Base-by-base conservation (phyloP, 2,888 invertebrate genomes). In the Mesodorylaimus sp. region DNA sequence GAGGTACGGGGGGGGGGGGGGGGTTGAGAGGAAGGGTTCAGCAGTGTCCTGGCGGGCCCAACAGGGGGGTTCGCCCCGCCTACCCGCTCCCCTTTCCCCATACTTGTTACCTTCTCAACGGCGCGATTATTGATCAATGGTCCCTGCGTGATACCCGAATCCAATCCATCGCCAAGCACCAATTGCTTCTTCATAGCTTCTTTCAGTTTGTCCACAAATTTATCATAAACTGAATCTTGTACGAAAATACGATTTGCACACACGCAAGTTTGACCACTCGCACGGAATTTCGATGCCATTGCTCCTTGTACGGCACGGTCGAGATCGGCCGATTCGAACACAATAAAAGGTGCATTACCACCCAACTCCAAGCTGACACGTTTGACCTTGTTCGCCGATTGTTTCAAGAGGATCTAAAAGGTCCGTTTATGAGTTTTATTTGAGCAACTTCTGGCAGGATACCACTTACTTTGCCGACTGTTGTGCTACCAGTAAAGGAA, bases 301-400 rank as follows among this genome's bases (percentile, higher is more conserved):
- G 53, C 38, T 2, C 69, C 71, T 46, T 59, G 74, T 1, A 89
- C 78, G 1, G 95, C 91, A 60, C 77, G 74, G 53, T 83, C 79
- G 24, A 97, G 61, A 68, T 95, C 78, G 1, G 95, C 95, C 53
- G 81, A 80, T 51, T 86, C 76, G 63, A 95, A 95, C 3, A 99
- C 86, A 60, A 99, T 87, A 62, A 91, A 91, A 0, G 97, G 91
- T 1, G 95, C 95, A 74, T 97, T 97, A 5, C 97, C 97, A 32
- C 97, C 97, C 47, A 99, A 73, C 69, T 99, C 97, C 54, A 99
- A 73, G n/a, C 82, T 78, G 3, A 93, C 74, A 53, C 83, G 75
- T 69, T 97, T 97, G 45, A 97, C 77, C 1, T 84, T 83, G 41
- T 76, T 74, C 0, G 91, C 80, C 58, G 83, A 85, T 62, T 87